A percentile compares a stretch with the other conserved stretches of the same genome.
These are phyloP conservation scores for Cyphomyrus plagiostoma DNA, from an alignment of 2,113 vertebrate genomes.

Conservation along the genomic window DNA sequence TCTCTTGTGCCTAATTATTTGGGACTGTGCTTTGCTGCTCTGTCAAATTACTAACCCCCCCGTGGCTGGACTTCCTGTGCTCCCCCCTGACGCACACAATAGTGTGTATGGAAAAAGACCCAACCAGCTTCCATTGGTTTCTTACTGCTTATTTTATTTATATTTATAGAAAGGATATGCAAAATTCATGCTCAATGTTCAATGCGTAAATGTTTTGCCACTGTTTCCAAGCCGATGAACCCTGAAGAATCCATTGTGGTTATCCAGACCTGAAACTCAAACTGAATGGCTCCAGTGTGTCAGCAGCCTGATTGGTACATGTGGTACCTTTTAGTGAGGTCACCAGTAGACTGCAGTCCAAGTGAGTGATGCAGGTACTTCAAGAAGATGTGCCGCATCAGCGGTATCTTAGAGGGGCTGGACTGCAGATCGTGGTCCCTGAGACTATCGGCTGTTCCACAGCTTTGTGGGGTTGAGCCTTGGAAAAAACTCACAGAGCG, in stretches of 20 bases:
- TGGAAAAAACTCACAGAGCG: not conserved
- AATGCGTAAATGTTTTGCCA: not conserved
- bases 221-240: not conserved
- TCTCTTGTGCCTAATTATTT: conserved; percentile 41
- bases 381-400: not conserved
- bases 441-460: not conserved
- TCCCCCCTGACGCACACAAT: not conserved
- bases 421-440: not conserved
- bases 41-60: conserved; percentile 21
- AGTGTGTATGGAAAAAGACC: not conserved
- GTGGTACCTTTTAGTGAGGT: not conserved
- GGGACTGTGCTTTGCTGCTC: conserved; percentile 7
- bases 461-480: not conserved
- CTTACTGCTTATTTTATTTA: not conserved
- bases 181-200: not conserved
- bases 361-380: not conserved
- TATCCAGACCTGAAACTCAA: not conserved
- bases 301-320: not conserved
- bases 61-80: conserved; percentile 4
- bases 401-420: not conserved
- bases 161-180: not conserved
- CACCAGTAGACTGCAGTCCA: not conserved
- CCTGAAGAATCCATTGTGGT: not conserved
- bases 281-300: not conserved
- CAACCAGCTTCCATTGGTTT: not conserved